Evolutionary conservation across 2,888 invertebrate species (phyloP).

Genomic region (Plebejus anna): DNA sequence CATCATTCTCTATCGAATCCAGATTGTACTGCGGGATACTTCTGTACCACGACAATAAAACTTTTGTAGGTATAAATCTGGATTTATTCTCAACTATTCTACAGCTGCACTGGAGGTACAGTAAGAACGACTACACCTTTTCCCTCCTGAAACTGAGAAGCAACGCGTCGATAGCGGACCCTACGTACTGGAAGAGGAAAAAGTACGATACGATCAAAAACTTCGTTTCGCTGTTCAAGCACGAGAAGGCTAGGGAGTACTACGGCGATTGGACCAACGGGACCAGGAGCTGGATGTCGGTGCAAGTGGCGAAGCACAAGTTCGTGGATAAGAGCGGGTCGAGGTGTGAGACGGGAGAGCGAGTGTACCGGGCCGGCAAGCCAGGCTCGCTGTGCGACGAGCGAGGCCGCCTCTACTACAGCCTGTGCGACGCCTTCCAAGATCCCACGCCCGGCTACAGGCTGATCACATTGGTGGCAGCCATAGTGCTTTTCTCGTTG

Average conservation of each 20-base stretch:
- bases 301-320: conserved; percentile 56
- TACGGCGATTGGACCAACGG: conserved; percentile 47
- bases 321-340: conserved; percentile 53
- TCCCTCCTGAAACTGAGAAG: conserved; percentile 1
- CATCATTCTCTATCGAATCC: conserved; percentile 55
- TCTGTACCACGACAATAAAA: conserved; percentile 41
- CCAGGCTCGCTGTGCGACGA: conserved; percentile 59
- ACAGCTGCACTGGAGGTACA: conserved; percentile 2
- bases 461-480: conserved; percentile 61
- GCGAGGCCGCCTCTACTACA: conserved; percentile 52
- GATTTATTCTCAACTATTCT: conserved; percentile 37
- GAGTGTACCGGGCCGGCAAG: conserved; percentile 54
- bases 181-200: neutral
- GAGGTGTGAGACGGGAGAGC: conserved; percentile 55
- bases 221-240: conserved; percentile 50
- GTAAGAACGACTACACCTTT: neutral
- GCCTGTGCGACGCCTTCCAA: conserved; percentile 60
- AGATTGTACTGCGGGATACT: conserved; percentile 63
- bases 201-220: conserved; percentile 48
- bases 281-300: conserved; percentile 52
- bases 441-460: conserved; percentile 65
- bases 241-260: conserved; percentile 47
- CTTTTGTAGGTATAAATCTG: conserved; percentile 30
- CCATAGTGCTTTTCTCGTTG: conserved; percentile 61
- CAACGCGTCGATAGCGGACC: neutral